These are phyloP conservation scores for Venustoraphidia nigricollis DNA, from an alignment of 2,888 invertebrate species.

Conservation along the genomic window DNA sequence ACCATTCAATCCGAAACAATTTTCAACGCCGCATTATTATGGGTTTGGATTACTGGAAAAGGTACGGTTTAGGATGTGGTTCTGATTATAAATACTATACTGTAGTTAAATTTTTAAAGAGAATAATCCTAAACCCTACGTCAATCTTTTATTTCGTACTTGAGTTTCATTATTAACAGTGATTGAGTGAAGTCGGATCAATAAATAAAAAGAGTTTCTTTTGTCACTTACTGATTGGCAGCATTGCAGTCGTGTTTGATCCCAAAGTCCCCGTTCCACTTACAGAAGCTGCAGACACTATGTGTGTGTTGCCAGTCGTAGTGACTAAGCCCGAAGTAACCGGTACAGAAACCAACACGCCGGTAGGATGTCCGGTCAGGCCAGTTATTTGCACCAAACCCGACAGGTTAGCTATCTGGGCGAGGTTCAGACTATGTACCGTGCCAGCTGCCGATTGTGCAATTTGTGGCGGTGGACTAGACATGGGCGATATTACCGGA, in stretches of 20 bases:
- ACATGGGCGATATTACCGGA: conserved; percentile 36
- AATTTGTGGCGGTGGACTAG: conserved; percentile 37
- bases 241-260: conserved; percentile 1
- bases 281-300: conserved; percentile 6
- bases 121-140: too few relatives aligned
- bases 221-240: conserved; percentile 4
- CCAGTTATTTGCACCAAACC: conserved; percentile 44
- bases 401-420: conserved; percentile 48
- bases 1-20: too few relatives aligned
- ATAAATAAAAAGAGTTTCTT: too few relatives aligned
- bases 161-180: too few relatives aligned
- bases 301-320: conserved; percentile 22
- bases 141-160: too few relatives aligned
- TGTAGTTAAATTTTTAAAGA: too few relatives aligned
- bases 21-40: too few relatives aligned
- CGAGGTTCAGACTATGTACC: conserved; percentile 57
- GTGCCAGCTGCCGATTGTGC: conserved; percentile 22
- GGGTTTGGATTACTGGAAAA: too few relatives aligned
- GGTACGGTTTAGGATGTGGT: too few relatives aligned
- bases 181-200: too few relatives aligned
- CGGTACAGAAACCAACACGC: conserved; percentile 26
- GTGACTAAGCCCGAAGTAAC: conserved; percentile 24
- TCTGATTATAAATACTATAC: too few relatives aligned
- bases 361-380: conserved; percentile 30
- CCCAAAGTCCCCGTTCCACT: neutral